These are phyloP conservation scores for Rhagoletis pomonella DNA, from an alignment of 1,140 invertebrate species.

Conservation along the genomic window DNA sequence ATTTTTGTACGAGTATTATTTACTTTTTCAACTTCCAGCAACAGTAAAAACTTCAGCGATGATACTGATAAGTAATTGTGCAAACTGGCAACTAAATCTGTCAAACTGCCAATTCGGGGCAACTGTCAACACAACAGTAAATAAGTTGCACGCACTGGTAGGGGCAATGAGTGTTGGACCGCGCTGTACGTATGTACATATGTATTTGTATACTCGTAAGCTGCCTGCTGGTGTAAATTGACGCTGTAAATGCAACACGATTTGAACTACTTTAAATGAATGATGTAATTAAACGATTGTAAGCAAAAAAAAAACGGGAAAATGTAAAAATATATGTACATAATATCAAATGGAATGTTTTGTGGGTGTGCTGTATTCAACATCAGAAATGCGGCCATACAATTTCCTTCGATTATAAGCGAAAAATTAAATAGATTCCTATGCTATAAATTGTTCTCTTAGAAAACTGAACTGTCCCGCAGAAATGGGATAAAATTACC, in stretches of 20 bases:
- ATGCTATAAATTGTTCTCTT: too few species aligned
- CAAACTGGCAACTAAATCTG: conserved; percentile 54
- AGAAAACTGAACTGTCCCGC: too few species aligned
- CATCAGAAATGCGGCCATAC: too few species aligned
- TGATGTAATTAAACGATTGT: conserved; percentile 72
- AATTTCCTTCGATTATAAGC: too few species aligned
- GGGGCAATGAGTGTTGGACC: conserved; percentile 56
- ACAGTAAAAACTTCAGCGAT: not conserved
- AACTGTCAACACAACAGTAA: conserved; percentile 69
- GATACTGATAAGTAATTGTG: conserved; percentile 56
- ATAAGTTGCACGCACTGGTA: conserved; percentile 56
- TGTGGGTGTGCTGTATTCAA: not conserved
- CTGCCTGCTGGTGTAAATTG: not conserved
- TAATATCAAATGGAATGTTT: not conserved
- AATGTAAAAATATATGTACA: not conserved
- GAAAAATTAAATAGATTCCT: too few species aligned
- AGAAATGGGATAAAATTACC: too few species aligned
- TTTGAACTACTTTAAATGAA: conserved; percentile 70
- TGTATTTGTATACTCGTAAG: not conserved
- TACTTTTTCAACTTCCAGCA: conserved; percentile 7
- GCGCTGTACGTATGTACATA: not conserved
- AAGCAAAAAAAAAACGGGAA: conserved; percentile 58
- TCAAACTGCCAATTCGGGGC: conserved; percentile 54
- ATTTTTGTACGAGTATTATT: not conserved
- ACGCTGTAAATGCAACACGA: conserved; percentile 33